Percentiles rank a stretch among this genome's conserved stretches.
phyloP scores from a whole-genome alignment of 2,797 vertebrate species.

The Kryptopterus vitreolus region DNA sequence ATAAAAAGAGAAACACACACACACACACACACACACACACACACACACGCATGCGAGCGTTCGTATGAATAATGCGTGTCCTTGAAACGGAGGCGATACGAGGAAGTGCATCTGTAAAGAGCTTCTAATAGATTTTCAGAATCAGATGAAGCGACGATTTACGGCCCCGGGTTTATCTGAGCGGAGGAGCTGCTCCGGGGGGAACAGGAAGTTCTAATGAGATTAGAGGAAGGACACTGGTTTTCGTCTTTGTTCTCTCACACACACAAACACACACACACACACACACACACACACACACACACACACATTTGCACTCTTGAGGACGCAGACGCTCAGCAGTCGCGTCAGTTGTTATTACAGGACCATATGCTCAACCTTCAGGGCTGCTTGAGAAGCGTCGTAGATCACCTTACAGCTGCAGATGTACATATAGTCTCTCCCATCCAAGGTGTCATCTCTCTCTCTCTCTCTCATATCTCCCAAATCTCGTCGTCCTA shows the following conservation, averaged over 20 bases:
- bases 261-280: too few relatives aligned
- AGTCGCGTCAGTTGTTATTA: constrained; percentile 25
- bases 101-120: not conserved
- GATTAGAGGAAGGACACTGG: constrained; percentile 1
- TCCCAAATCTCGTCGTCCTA: too few relatives aligned
- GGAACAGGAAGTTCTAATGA: constrained; percentile 19
- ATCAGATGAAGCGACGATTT: constrained; percentile 8
- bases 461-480: not conserved
- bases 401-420: constrained; percentile 6
- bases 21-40: constrained; percentile 2
- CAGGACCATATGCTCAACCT: constrained; percentile 20
- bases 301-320: not conserved
- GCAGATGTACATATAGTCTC: not conserved
- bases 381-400: not conserved
- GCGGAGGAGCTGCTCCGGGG: not conserved
- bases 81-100: not conserved
- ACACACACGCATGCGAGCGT: not conserved
- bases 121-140: not conserved
- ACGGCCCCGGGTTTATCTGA: not conserved
- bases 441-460: constrained; percentile 2
- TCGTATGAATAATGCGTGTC: not conserved
- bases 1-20: not conserved
- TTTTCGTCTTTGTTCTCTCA: constrained; percentile 2
- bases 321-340: constrained; percentile 15
- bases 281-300: too few relatives aligned